Conservation (phyloP, 1,140 invertebrate species). For the Panagrolaimus sp. region DNA sequence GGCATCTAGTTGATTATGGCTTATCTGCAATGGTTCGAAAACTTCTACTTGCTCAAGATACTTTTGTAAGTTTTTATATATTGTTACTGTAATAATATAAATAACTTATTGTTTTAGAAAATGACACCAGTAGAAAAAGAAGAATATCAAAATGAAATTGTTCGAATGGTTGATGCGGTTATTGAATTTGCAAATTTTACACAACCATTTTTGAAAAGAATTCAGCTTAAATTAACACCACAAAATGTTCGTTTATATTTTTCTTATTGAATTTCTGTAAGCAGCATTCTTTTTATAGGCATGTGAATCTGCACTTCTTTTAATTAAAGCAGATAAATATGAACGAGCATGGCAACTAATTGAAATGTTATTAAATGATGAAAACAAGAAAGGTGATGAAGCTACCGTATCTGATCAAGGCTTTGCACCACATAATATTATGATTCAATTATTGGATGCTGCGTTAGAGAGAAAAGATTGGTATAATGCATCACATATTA, state of each 20-base stretch:
- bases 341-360: background rate
- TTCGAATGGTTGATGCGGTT: background rate
- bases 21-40: conserved; percentile 1
- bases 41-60: conserved; percentile 7
- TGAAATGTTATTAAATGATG: conserved; percentile 4
- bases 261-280: too few relatives aligned
- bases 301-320: background rate
- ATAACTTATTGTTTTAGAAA: conserved; percentile 10
- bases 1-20: conserved; percentile 17
- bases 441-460: background rate
- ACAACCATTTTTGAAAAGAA: background rate
- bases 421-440: background rate
- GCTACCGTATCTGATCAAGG: background rate
- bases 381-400: background rate
- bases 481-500: background rate
- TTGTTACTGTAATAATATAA: background rate
- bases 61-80: conserved; percentile 15
- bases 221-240: background rate
- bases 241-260: background rate
- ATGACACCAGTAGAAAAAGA: conserved; percentile 14
- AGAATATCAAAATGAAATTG: conserved; percentile 11
- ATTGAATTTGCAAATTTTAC: conserved; percentile 7
- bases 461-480: background rate
- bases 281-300: too few relatives aligned
- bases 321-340: background rate